phyloP scores from a whole-genome alignment of 2,888 invertebrate species.

The Subacronicta megacephala region DNA sequence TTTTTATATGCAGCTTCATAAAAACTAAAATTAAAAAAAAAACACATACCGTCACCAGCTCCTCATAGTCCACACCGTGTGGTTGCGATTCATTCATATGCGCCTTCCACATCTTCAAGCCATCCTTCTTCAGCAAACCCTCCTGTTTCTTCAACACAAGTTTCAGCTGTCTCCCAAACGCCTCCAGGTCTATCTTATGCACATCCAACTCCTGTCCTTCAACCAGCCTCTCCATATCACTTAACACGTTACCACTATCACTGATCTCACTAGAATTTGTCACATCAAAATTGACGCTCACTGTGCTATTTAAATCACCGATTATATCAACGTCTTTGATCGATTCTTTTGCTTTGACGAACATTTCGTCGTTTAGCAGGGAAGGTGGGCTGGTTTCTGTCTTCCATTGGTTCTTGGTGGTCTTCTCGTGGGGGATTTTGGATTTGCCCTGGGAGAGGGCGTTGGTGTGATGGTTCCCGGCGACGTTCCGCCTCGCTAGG shows the following conservation, averaged over 20 bases:
- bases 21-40: neutral
- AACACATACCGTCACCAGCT: slow-evolving; percentile 92
- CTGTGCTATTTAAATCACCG: slow-evolving; percentile 82
- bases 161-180: slow-evolving; percentile 94
- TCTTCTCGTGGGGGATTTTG: slow-evolving; percentile 82
- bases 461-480: slow-evolving; percentile 73
- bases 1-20: too few species aligned
- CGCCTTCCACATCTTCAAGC: slow-evolving; percentile 95
- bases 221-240: slow-evolving; percentile 74
- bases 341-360: slow-evolving; percentile 73
- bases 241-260: slow-evolving; percentile 66
- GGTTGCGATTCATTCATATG: slow-evolving; percentile 94
- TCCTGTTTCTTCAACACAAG: slow-evolving; percentile 93
- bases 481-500: slow-evolving; percentile 80
- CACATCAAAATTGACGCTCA: slow-evolving; percentile 80
- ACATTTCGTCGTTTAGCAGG: slow-evolving; percentile 84
- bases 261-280: slow-evolving; percentile 81
- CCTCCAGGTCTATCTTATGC: slow-evolving; percentile 92
- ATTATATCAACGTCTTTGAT: slow-evolving; percentile 84
- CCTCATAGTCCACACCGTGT: slow-evolving; percentile 94
- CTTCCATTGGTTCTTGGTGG: slow-evolving; percentile 69
- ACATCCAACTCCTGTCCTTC: slow-evolving; percentile 86
- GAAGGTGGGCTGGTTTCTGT: slow-evolving; percentile 76
- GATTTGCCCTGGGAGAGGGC: slow-evolving; percentile 61
- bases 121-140: slow-evolving; percentile 93